phyloP scores from a whole-genome alignment of 2,888 invertebrate genomes.

The Theretra japonica region DNA sequence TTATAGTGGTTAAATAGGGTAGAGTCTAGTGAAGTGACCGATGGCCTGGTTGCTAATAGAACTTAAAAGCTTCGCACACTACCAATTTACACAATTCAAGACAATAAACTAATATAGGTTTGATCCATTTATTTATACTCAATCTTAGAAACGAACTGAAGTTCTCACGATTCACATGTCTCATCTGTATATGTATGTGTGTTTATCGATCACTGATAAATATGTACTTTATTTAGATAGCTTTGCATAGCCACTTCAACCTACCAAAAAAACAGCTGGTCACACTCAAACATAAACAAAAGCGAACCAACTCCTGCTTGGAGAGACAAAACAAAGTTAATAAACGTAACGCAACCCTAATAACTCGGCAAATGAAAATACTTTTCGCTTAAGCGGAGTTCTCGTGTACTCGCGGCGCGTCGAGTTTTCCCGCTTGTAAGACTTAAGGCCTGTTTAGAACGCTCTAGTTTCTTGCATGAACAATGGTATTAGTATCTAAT shows the following conservation, averaged over 20 bases:
- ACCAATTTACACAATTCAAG: too few relatives aligned
- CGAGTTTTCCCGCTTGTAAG: neutral
- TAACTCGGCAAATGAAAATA: slow-evolving; percentile 7
- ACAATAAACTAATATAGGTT: too few relatives aligned
- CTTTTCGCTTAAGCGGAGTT: slow-evolving; percentile 4
- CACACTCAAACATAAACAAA: neutral
- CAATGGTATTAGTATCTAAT: too few relatives aligned
- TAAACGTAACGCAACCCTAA: slow-evolving; percentile 2
- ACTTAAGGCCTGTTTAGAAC: neutral
- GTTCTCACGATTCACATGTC: too few relatives aligned
- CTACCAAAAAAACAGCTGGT: neutral
- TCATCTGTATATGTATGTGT: neutral
- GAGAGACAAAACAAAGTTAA: neutral
- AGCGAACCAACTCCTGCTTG: neutral
- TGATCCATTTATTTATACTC: too few relatives aligned
- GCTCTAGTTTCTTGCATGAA: too few relatives aligned
- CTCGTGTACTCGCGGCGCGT: neutral
- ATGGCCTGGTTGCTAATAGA: neutral
- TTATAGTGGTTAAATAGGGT: neutral
- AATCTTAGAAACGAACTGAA: too few relatives aligned
- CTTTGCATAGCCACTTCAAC: neutral
- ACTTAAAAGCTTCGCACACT: too few relatives aligned
- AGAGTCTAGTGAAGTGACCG: neutral
- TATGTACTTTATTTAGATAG: too few relatives aligned
- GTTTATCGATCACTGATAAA: too few relatives aligned